Percentiles rank a stretch among this genome's conserved stretches.
These are phyloP conservation scores for Betta splendens DNA, from an alignment of 2,797 vertebrate genomes.

Conservation along the genomic window DNA sequence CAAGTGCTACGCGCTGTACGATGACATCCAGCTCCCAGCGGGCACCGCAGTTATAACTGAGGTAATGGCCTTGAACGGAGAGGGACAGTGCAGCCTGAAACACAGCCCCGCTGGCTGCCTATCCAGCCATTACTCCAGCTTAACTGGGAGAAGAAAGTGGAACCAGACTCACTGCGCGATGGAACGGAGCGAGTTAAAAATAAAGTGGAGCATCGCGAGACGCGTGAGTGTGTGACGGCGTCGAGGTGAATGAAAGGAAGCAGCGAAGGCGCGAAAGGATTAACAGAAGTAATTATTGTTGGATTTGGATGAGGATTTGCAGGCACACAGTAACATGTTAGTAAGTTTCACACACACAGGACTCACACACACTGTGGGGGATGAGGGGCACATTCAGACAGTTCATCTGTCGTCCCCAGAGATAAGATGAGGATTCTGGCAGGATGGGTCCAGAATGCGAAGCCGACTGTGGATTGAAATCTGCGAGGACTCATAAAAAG, in stretches of 20 bases:
- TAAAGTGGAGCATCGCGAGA: neutral
- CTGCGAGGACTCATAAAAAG: slow-evolving; percentile 26
- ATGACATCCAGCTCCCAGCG: slow-evolving; percentile 48
- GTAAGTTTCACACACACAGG: slow-evolving; percentile 26
- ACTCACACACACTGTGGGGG: slow-evolving; percentile 11
- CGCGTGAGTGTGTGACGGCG: slow-evolving; percentile 1
- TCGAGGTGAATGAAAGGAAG: slow-evolving; percentile 26
- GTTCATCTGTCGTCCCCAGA: slow-evolving; percentile 60
- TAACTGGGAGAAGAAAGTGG: slow-evolving; percentile 27
- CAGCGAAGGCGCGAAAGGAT: slow-evolving; percentile 23
- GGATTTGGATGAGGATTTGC: slow-evolving; percentile 31
- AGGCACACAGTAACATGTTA: slow-evolving; percentile 17
- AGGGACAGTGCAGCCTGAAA: slow-evolving; percentile 40
- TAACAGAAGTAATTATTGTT: slow-evolving; percentile 33
- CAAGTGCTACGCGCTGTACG: slow-evolving; percentile 33
- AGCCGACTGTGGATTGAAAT: slow-evolving; percentile 43
- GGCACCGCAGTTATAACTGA: slow-evolving; percentile 49
- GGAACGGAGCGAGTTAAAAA: slow-evolving; percentile 13
- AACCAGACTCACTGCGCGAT: slow-evolving; percentile 36
- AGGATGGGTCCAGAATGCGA: slow-evolving; percentile 40
- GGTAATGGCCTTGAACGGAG: slow-evolving; percentile 63
- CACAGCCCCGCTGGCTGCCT: slow-evolving; percentile 45
- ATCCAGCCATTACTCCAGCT: slow-evolving; percentile 45
- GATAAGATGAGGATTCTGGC: slow-evolving; percentile 51
- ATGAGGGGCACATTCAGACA: slow-evolving; percentile 36